Evolutionary conservation across 2,113 vertebrate genomes (phyloP).

Genomic region (Aptenodytes patagonicus): DNA sequence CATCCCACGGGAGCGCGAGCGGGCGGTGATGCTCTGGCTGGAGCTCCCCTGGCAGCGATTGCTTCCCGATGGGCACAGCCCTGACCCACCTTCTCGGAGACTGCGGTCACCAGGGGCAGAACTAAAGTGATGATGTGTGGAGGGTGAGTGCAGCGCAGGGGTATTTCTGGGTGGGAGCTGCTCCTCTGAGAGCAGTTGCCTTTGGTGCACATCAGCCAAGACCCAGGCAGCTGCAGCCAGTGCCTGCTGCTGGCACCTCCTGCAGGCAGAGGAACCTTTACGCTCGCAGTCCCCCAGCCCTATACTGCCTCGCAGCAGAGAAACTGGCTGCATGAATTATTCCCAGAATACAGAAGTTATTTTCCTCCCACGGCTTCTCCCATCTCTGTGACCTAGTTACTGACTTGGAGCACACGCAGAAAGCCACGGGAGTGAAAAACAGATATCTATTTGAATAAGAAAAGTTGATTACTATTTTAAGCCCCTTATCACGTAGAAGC

Average conservation of each 20-base stretch:
- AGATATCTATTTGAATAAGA: background rate
- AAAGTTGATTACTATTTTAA: slow-evolving; percentile 46
- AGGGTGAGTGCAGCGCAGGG: fast-evolving
- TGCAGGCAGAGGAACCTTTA: fast-evolving
- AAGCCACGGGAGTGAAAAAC: background rate
- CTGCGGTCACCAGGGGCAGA: background rate
- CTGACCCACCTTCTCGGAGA: fast-evolving
- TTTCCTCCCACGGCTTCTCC: background rate
- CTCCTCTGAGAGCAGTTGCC: background rate
- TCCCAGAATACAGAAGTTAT: background rate
- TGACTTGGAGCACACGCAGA: background rate
- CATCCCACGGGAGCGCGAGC: fast-evolving
- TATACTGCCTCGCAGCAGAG: fast-evolving
- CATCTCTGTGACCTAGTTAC: slow-evolving; percentile 23
- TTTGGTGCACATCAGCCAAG: background rate
- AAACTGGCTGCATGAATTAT: background rate
- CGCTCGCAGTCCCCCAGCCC: fast-evolving
- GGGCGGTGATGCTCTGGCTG: fast-evolving
- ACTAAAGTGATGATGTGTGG: fast-evolving
- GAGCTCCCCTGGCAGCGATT: fast-evolving
- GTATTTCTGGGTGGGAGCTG: background rate
- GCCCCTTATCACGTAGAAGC: background rate
- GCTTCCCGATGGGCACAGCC: fast-evolving
- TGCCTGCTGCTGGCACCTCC: background rate
- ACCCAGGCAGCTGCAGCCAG: fast-evolving